A percentile compares a stretch with the other conserved stretches of the same genome.
Conservation (phyloP, 2,888 invertebrate species). For the Linnaemya vulpina region DNA sequence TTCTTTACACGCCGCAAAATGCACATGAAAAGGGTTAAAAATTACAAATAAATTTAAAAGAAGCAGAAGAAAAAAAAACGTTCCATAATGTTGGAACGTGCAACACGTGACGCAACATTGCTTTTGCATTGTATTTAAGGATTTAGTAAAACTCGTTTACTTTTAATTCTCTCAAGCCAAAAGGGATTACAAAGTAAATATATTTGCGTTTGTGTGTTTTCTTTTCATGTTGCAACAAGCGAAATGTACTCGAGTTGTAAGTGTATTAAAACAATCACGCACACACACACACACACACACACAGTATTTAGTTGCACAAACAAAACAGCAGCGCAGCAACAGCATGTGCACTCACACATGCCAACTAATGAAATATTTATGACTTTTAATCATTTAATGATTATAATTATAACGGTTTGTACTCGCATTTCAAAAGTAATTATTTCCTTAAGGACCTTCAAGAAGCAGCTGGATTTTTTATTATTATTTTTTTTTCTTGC, state of each 20-base stretch:
- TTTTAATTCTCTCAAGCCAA: slow-evolving; percentile 36
- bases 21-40: slow-evolving; percentile 57
- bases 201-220: too few species aligned
- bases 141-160: slow-evolving; percentile 46
- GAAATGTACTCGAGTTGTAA: slow-evolving; percentile 32
- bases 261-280: slow-evolving; percentile 24
- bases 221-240: slow-evolving; percentile 11
- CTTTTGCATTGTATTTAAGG: slow-evolving; percentile 37
- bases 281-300: not conserved
- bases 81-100: slow-evolving; percentile 65
- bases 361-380: slow-evolving; percentile 45
- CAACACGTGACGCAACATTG: slow-evolving; percentile 70
- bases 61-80: slow-evolving; percentile 23
- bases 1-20: slow-evolving; percentile 34
- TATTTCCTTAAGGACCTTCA: slow-evolving; percentile 17
- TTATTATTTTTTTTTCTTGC: too few species aligned
- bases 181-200: slow-evolving; percentile 28
- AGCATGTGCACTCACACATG: not conserved
- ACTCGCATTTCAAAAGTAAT: slow-evolving; percentile 36
- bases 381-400: slow-evolving; percentile 46
- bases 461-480: slow-evolving; percentile 26
- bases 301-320: not conserved
- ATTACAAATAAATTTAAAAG: slow-evolving; percentile 54
- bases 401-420: slow-evolving; percentile 19
- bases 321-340: not conserved